Evolutionary conservation across 2,113 vertebrate genomes (phyloP).

Genomic region (Pontoporia blainvillei): DNA sequence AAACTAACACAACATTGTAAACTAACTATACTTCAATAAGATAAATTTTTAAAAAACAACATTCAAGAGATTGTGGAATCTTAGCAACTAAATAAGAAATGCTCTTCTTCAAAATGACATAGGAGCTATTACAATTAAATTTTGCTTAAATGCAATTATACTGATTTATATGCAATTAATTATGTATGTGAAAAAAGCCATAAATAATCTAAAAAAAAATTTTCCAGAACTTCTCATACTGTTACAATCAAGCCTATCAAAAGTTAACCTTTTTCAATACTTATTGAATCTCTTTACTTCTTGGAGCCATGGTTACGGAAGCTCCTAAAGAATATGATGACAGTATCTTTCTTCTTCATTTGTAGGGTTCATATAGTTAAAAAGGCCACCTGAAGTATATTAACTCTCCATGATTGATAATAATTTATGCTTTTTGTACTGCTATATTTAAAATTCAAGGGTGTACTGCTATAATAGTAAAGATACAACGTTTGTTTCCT

Average conservation of each 20-base stretch:
- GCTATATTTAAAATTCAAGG: neutral
- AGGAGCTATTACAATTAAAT: neutral
- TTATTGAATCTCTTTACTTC: neutral
- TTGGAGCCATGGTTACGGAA: neutral
- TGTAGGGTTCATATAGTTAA: neutral
- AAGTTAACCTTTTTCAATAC: neutral
- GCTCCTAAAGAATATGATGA: neutral
- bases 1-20: neutral
- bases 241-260: neutral
- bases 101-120: neutral
- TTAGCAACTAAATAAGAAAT: neutral
- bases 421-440: neutral
- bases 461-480: neutral
- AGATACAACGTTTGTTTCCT: conserved; percentile 26
- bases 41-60: neutral
- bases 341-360: neutral
- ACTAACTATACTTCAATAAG: neutral
- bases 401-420: neutral
- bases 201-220: neutral
- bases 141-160: conserved; percentile 14
- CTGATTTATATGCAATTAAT: neutral
- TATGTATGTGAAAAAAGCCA: neutral
- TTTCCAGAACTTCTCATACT: neutral
- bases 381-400: neutral
- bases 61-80: neutral